Evolutionary conservation across 2,797 vertebrate genomes (phyloP), one percentile per base, ranked within the genome.

Genomic region (Caiman crocodilus): DNA sequence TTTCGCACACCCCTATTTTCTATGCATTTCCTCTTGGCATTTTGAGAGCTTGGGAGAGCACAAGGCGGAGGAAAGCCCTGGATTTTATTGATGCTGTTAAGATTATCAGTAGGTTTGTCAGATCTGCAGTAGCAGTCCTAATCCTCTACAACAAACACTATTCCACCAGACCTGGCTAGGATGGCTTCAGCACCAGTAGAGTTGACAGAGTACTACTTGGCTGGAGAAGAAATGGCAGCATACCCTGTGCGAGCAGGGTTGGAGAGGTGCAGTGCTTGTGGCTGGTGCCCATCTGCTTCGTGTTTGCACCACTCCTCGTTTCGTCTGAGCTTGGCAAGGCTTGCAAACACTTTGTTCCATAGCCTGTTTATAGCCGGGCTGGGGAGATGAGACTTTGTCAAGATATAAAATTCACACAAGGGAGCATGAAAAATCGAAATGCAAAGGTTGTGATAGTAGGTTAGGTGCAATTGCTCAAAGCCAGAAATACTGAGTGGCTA

Each of bases 31-130:
- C 59, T 25, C 14, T 30, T 16, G 14, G 30, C 2, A 8, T 26
- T 32, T 25, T 20, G 75, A 50, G 21, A 4, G 15, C 76, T 76
- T 32, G 8, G 15, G 10, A 61, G 30, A 23, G 67, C 2, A 0
- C 2, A 7, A 42, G 60, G 35, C 56, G 26, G 11, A 30, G 0
- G 2, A 57, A 60, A 1, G 79, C 42, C 10, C n/a, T 1, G 18
- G 2, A 56, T 30, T 35, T 16, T 21, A 1, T 7, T 0, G 0
- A 74, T 21, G 50, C 2, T 23, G 23, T 32, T 55, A 42, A 57
- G 21, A 84, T 57, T 35, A 28, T 20, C 3, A 50, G 30, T 4
- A 13, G 10, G 5, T 16, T 77, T 30, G 30, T 7, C n/a, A 42
- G 28, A 77, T 4, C 30, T 23, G 58, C 17, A n/a, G 7, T 1